Conservation (phyloP, 2,888 invertebrate species). For the Thymelicus sylvestris region DNA sequence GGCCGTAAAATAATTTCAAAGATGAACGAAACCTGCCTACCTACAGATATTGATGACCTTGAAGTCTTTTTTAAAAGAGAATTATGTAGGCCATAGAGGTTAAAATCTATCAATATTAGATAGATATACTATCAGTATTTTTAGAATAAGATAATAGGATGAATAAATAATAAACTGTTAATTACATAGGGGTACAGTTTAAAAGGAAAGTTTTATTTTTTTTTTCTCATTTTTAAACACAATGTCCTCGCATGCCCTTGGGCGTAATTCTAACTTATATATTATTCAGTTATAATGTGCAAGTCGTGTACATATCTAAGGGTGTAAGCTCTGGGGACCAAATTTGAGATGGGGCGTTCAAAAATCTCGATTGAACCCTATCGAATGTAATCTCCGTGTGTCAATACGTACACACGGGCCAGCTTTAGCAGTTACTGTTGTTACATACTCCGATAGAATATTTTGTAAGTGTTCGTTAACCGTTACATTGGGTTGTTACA, state of each 20-base stretch:
- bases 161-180: neutral
- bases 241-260: conserved; percentile 50
- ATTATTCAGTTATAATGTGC: conserved; percentile 69
- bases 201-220: conserved; percentile 36
- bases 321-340: conserved; percentile 70
- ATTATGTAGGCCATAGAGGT: too few relatives aligned
- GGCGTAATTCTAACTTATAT: conserved; percentile 67
- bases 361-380: conserved; percentile 66
- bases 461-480: neutral
- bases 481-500: neutral
- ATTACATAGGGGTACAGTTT: conserved; percentile 12
- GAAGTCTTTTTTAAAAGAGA: too few relatives aligned
- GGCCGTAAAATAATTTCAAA: too few relatives aligned
- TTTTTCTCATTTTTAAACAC: conserved; percentile 38
- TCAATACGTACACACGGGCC: conserved; percentile 47
- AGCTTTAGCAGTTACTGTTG: conserved; percentile 10
- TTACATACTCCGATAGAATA: too few relatives aligned
- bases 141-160: neutral
- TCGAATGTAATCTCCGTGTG: conserved; percentile 46
- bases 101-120: too few relatives aligned
- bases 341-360: conserved; percentile 71
- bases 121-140: neutral
- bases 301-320: conserved; percentile 60
- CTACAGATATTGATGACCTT: too few relatives aligned
- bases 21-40: too few relatives aligned